Evolutionary conservation across 2,113 vertebrate genomes (phyloP).

Genomic region (Vicugna pacos): DNA sequence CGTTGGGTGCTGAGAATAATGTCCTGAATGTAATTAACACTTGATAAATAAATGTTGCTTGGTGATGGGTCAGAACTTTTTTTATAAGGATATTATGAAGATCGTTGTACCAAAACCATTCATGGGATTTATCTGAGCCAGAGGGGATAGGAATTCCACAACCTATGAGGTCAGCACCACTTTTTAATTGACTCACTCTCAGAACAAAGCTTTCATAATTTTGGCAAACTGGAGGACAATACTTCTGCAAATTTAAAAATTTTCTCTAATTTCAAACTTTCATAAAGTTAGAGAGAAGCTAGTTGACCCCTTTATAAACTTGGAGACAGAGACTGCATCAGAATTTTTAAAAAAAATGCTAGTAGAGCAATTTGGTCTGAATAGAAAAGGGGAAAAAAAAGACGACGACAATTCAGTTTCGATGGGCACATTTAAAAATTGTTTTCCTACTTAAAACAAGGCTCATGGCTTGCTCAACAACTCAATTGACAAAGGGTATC

Average conservation of each 20-base stretch:
- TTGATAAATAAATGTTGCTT: not conserved
- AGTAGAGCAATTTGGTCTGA: not conserved
- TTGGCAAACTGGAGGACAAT: not conserved
- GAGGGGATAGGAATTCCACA: not conserved
- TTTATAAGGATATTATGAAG: not conserved
- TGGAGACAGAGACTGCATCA: not conserved
- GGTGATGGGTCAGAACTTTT: not conserved
- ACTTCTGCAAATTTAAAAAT: not conserved
- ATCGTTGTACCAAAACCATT: not conserved
- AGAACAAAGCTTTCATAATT: not conserved
- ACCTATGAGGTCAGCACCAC: not conserved
- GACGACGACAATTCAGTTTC: not conserved
- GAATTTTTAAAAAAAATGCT: not conserved
- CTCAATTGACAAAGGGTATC: not conserved
- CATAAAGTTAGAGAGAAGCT: slow-evolving; percentile 2
- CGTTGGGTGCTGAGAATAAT: not conserved
- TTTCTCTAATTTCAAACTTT: slow-evolving; percentile 43
- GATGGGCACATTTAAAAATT: not conserved
- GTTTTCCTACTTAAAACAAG: slow-evolving; percentile 53
- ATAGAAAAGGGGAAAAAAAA: not conserved
- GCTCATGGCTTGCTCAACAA: not conserved
- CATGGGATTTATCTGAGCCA: not conserved
- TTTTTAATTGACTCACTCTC: slow-evolving; percentile 2
- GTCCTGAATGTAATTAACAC: not conserved
- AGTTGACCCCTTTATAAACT: not conserved